These are phyloP conservation scores for Acanthosepion pharaonis DNA, from an alignment of 2,888 invertebrate species.

Conservation along the genomic window DNA sequence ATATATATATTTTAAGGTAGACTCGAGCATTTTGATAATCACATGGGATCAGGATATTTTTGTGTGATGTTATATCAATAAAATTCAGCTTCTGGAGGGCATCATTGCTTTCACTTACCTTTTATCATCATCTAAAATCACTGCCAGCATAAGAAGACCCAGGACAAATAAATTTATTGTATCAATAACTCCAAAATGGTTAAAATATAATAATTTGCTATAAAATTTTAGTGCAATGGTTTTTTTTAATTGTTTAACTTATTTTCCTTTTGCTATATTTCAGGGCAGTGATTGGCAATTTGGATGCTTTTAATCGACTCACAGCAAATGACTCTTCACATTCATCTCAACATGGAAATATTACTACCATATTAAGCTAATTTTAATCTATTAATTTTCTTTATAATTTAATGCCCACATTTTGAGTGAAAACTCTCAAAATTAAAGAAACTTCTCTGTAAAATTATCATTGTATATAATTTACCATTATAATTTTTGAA, in stretches of 20 bases:
- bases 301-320: conserved; percentile 61
- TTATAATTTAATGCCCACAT: background rate
- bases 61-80: no score
- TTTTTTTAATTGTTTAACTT: background rate
- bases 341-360: background rate
- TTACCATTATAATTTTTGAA: background rate
- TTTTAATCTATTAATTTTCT: background rate
- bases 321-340: background rate
- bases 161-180: no score
- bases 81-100: no score
- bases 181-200: no score
- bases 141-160: no score
- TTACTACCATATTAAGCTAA: background rate
- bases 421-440: background rate
- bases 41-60: no score
- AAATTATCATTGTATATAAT: conserved; percentile 1
- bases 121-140: no score
- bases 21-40: no score
- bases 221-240: background rate
- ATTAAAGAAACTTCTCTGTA: background rate
- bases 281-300: conserved; percentile 62
- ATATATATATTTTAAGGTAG: no score
- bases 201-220: no score
- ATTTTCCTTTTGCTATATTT: conserved; percentile 47
- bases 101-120: no score